A percentile compares a stretch with the other conserved stretches of the same genome.
Evolutionary conservation across 2,113 vertebrate genomes (phyloP).

Genomic region (Triplophysa dalaica): DNA sequence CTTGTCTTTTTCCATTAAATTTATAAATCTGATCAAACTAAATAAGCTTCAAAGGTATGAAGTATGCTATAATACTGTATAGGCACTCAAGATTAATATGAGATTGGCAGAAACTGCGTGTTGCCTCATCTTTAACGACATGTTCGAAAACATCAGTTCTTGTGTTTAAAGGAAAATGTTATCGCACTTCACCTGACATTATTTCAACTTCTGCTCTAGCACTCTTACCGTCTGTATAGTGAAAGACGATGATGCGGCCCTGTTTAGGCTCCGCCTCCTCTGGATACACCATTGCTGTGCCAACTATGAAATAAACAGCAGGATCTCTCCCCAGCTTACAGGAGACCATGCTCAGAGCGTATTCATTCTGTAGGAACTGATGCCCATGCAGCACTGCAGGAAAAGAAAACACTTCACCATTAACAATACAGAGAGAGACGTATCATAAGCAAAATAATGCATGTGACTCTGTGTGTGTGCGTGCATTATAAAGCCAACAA

Average conservation of each 20-base stretch:
- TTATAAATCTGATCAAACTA: too few relatives aligned
- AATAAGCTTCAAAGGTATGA: too few relatives aligned
- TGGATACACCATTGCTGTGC: conserved; percentile 97
- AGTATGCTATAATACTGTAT: too few relatives aligned
- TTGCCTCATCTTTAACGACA: too few relatives aligned
- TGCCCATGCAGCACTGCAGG: conserved; percentile 91
- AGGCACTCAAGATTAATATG: too few relatives aligned
- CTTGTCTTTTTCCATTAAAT: too few relatives aligned
- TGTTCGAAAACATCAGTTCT: too few relatives aligned
- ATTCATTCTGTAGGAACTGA: conserved; percentile 96
- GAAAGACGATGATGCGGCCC: conserved; percentile 96
- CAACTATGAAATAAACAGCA: conserved; percentile 94
- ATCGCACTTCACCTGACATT: background rate
- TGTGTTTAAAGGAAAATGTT: too few relatives aligned
- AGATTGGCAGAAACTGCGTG: too few relatives aligned
- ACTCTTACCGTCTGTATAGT: conserved; percentile 91
- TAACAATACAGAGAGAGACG: background rate
- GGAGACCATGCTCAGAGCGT: conserved; percentile 94
- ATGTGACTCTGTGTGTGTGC: background rate
- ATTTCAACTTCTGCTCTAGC: background rate
- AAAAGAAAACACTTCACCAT: background rate
- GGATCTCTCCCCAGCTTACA: conserved; percentile 94
- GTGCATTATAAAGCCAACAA: background rate
- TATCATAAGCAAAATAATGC: background rate
- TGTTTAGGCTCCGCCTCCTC: conserved; percentile 98